Conservation (phyloP, 2,888 invertebrate species). For the Gymnoscelis rufifasciata region DNA sequence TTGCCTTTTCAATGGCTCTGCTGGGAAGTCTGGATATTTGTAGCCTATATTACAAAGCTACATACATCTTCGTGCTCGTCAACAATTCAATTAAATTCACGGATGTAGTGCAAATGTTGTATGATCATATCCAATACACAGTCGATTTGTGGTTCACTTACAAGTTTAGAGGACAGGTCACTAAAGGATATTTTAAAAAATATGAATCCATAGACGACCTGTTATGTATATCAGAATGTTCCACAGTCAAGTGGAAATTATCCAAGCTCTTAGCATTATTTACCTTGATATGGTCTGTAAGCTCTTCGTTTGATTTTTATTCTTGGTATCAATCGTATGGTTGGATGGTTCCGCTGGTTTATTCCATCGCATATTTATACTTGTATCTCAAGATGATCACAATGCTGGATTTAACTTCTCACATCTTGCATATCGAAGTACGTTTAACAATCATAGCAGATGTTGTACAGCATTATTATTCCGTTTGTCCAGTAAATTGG, state of each 20-base stretch:
- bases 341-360: conserved; percentile 35
- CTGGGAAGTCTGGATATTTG: conserved; percentile 37
- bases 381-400: conserved; percentile 58
- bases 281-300: conserved; percentile 39
- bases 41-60: conserved; percentile 47
- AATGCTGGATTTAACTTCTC: conserved; percentile 50
- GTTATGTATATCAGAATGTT: conserved; percentile 38
- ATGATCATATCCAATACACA: conserved; percentile 49
- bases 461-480: conserved; percentile 39
- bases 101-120: conserved; percentile 49
- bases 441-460: conserved; percentile 48
- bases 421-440: conserved; percentile 49
- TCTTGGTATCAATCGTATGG: conserved; percentile 49
- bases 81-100: conserved; percentile 48
- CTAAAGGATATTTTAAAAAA: conserved; percentile 48
- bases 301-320: conserved; percentile 41
- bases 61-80: conserved; percentile 33
- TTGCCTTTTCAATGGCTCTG: conserved; percentile 14
- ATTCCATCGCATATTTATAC: conserved; percentile 46
- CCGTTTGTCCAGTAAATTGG: conserved; percentile 20
- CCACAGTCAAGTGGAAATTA: conserved; percentile 37
- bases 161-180: conserved; percentile 49
- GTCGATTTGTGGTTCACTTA: conserved; percentile 53
- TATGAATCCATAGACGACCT: conserved; percentile 49
- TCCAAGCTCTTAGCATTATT: conserved; percentile 37